phyloP scores from a whole-genome alignment of 2,888 invertebrate genomes.

The Machimus rusticus region DNA sequence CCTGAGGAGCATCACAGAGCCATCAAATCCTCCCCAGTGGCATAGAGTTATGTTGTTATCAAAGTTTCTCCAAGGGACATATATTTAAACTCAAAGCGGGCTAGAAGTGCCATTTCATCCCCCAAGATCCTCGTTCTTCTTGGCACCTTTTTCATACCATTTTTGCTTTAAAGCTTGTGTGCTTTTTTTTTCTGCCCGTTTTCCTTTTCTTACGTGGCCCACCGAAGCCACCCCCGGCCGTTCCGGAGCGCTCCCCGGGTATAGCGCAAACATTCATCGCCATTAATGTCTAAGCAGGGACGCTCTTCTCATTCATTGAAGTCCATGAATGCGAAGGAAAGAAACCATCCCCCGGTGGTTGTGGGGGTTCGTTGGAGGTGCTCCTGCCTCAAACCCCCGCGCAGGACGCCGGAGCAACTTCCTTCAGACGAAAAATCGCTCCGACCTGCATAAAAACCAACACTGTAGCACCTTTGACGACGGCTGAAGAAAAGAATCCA shows the following conservation, averaged over 20 bases:
- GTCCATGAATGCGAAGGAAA: constrained; percentile 42
- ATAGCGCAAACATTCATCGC: constrained; percentile 48
- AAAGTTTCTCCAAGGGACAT: constrained; percentile 47
- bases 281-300: constrained; percentile 49
- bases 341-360: constrained; percentile 10
- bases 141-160: constrained; percentile 44
- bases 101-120: constrained; percentile 45
- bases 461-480: constrained; percentile 41
- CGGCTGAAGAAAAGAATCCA: constrained; percentile 38
- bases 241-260: background rate
- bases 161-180: constrained; percentile 28
- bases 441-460: constrained; percentile 32
- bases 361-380: background rate
- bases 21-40: constrained; percentile 47
- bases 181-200: constrained; percentile 22
- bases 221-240: background rate
- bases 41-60: constrained; percentile 46
- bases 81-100: constrained; percentile 47
- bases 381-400: background rate
- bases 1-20: constrained; percentile 35
- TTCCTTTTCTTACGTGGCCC: constrained; percentile 10
- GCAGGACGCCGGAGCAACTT: background rate
- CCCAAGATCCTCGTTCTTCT: constrained; percentile 48
- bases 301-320: constrained; percentile 48
- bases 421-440: constrained; percentile 35